Conservation (phyloP, 2,888 invertebrate species). For the Chymomyza caudatula region DNA sequence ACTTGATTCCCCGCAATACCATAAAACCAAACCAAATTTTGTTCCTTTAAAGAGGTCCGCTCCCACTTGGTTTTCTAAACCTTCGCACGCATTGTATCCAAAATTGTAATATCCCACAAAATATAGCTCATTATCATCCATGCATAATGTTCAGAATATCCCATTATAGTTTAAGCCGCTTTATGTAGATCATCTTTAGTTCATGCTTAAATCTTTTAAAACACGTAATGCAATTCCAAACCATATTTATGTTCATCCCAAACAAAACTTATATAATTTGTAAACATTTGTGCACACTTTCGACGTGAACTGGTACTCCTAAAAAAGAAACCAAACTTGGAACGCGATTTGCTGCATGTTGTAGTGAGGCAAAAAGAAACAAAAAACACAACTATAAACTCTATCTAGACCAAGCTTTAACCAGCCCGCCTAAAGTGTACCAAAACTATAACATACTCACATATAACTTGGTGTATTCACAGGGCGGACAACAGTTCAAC, state of each 20-base stretch:
- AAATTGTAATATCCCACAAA: not conserved
- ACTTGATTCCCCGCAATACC: no score
- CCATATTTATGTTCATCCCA: slow-evolving; percentile 1
- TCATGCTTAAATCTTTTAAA: not conserved
- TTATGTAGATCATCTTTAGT: not conserved
- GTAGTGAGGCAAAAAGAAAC: slow-evolving; percentile 28
- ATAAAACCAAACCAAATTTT: no score
- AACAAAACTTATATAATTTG: slow-evolving; percentile 1
- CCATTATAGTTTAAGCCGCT: not conserved
- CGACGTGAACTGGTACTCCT: slow-evolving; percentile 32
- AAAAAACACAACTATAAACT: not conserved
- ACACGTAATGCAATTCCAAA: not conserved
- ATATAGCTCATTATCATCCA: not conserved
- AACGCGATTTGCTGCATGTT: slow-evolving; percentile 41
- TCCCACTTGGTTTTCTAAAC: no score
- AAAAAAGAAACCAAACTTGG: not conserved
- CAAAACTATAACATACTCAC: slow-evolving; percentile 68
- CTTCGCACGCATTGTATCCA: no score
- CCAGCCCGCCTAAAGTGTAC: slow-evolving; percentile 26
- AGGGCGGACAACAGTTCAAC: slow-evolving; percentile 81
- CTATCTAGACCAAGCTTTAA: slow-evolving; percentile 20
- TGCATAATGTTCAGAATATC: no score
- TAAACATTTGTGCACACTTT: slow-evolving; percentile 49
- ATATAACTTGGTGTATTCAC: slow-evolving; percentile 17
- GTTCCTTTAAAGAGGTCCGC: no score